phyloP scores from a whole-genome alignment of 2,888 invertebrate genomes.

The Crematogaster levior region DNA sequence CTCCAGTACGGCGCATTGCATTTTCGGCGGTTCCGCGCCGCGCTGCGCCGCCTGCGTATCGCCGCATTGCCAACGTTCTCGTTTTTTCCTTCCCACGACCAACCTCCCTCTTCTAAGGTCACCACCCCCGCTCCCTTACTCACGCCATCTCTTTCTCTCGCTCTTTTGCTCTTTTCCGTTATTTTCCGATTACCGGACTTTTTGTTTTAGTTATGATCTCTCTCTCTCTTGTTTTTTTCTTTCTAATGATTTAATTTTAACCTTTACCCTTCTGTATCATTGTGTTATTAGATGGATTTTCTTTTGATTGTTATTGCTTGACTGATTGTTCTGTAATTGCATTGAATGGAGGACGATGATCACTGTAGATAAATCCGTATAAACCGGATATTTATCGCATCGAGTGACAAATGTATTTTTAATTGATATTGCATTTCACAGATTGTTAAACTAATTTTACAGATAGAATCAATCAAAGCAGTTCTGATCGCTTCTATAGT shows the following conservation, averaged over 20 bases:
- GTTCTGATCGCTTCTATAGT: not conserved
- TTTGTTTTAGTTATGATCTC: not conserved
- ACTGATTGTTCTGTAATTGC: slow-evolving; percentile 1
- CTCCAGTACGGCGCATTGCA: slow-evolving; percentile 76
- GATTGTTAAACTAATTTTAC: not conserved
- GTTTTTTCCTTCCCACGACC: slow-evolving; percentile 50
- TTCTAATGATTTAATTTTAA: slow-evolving; percentile 15
- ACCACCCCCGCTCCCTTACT: not conserved
- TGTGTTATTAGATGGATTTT: not conserved
- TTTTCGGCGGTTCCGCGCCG: slow-evolving; percentile 75
- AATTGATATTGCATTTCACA: slow-evolving; percentile 9
- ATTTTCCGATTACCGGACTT: slow-evolving; percentile 17
- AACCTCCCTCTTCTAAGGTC: slow-evolving; percentile 24
- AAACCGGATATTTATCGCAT: not conserved
- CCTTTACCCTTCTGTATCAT: not conserved
- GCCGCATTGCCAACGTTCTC: slow-evolving; percentile 76
- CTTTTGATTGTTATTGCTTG: not conserved
- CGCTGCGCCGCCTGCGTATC: slow-evolving; percentile 71
- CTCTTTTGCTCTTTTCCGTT: not conserved
- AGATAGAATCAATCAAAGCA: not conserved
- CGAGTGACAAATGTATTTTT: not conserved
- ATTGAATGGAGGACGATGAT: not conserved
- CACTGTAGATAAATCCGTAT: not conserved
- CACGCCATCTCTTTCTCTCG: not conserved
- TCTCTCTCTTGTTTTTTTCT: not conserved